phyloP scores from a whole-genome alignment of 2,113 vertebrate species.

The Oreochromis tanganicae region DNA sequence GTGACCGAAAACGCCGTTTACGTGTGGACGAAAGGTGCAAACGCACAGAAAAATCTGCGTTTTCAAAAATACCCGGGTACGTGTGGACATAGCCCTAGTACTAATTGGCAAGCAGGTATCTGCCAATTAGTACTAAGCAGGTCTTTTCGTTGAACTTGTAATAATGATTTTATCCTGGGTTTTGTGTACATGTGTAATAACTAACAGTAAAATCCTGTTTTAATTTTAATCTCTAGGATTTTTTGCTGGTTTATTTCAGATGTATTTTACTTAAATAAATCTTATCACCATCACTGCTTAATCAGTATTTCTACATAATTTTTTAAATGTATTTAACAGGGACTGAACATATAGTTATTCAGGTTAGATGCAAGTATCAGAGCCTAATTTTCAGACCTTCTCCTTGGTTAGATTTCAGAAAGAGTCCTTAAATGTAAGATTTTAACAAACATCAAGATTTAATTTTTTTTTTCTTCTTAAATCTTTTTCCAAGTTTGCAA shows the following conservation, averaged over 20 bases:
- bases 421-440: neutral
- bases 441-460: neutral
- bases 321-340: rapidly evolving
- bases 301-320: neutral
- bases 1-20: no score
- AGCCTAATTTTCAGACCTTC: neutral
- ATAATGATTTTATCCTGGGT: neutral
- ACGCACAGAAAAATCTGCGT: no score
- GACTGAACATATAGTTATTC: neutral
- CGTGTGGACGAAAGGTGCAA: no score
- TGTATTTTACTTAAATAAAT: neutral
- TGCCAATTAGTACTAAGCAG: neutral
- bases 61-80: no score
- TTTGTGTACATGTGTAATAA: neutral
- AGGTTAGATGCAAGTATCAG: neutral
- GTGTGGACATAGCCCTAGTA: neutral
- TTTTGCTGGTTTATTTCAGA: neutral
- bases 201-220: neutral
- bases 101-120: neutral
- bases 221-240: neutral
- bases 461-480: neutral
- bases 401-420: neutral
- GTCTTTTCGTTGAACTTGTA: neutral
- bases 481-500: neutral
- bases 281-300: neutral